Evolutionary conservation across 2,888 invertebrate species (phyloP), one percentile per base, ranked within the genome.

Genomic region (Emesis russula): DNA sequence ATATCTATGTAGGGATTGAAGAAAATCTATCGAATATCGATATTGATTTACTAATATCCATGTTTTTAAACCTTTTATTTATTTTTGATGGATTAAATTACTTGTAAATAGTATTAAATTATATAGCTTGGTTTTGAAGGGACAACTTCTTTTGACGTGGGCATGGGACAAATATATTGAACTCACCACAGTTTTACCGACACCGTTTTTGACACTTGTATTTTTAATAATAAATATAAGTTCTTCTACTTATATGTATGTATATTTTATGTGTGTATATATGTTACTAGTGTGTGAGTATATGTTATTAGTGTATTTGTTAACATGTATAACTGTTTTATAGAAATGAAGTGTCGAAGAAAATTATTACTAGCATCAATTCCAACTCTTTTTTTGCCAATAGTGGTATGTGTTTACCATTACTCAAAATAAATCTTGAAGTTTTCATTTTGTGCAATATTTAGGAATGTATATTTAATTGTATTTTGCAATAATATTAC

Each of bases 401-500:
- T 44, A 79, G 58, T 31, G 84, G 58, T 58, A 58, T 58, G 58
- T n/a, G n/a, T 58, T 58, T 58, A 58, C 58, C n/a, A n/a, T 58
- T 58, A 15, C 58, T 58, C 38, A 58, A 58, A n/a, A 58, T 58
- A 58, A 58, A 58, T 58, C n/a, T 58, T 58, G 58, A 58, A 58
- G 58, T 58, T n/a, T 58, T 58, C 58, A 58, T 58, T 58, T 58
- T 58, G n/a, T 58, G n/a, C 58, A 58, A 58, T 58, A 58, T 58
- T 18, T 58, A 58, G 58, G 58, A n/a, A 53, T 53, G 53, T 53
- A 53, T 53, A 53, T 53, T 53, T 53, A 53, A 58, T 58, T 58
- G 41, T 63, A 25, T 84, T 38, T 84, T 75, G 75, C 80, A 36
- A 70, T 85, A 25, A 85, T 76, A 63, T 66, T 85, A 13, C 33